Evolutionary conservation across 2,113 vertebrate species (phyloP).

Genomic region (Bufo bufo): DNA sequence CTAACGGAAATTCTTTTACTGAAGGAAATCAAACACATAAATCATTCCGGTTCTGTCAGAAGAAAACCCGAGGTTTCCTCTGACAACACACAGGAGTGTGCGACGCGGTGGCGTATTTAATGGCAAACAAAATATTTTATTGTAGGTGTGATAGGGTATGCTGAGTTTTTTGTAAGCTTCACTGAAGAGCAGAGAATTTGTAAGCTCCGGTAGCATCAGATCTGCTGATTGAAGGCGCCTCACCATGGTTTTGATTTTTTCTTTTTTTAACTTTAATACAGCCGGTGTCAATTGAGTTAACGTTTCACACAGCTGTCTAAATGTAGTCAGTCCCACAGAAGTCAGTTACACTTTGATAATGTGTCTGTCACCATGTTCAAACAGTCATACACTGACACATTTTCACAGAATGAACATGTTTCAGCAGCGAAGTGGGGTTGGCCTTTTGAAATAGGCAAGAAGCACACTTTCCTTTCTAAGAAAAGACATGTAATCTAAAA

Average conservation of each 20-base stretch:
- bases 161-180: not conserved
- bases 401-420: slow-evolving; percentile 79
- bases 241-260: not conserved
- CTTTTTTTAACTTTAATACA: slow-evolving; percentile 67
- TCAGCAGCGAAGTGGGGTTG: slow-evolving; percentile 77
- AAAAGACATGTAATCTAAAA: slow-evolving; percentile 88
- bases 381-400: slow-evolving; percentile 80
- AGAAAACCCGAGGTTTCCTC: slow-evolving; percentile 12
- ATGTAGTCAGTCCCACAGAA: slow-evolving; percentile 67
- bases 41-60: slow-evolving; percentile 44
- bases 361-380: slow-evolving; percentile 81
- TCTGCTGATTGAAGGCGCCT: slow-evolving; percentile 15
- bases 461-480: slow-evolving; percentile 75
- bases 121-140: slow-evolving; percentile 73
- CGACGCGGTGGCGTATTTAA: slow-evolving; percentile 59
- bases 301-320: slow-evolving; percentile 71
- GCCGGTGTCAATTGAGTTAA: slow-evolving; percentile 71
- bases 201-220: slow-evolving; percentile 18
- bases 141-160: slow-evolving; percentile 49
- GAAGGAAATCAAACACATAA: slow-evolving; percentile 48
- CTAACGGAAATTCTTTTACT: slow-evolving; percentile 22
- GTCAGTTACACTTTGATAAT: slow-evolving; percentile 70
- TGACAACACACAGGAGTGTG: not conserved
- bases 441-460: slow-evolving; percentile 80
- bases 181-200: not conserved